A percentile compares a stretch with the other conserved stretches of the same genome.
Evolutionary conservation across 2,888 invertebrate species (phyloP).

Genomic region (Ryuthela nishihirai): DNA sequence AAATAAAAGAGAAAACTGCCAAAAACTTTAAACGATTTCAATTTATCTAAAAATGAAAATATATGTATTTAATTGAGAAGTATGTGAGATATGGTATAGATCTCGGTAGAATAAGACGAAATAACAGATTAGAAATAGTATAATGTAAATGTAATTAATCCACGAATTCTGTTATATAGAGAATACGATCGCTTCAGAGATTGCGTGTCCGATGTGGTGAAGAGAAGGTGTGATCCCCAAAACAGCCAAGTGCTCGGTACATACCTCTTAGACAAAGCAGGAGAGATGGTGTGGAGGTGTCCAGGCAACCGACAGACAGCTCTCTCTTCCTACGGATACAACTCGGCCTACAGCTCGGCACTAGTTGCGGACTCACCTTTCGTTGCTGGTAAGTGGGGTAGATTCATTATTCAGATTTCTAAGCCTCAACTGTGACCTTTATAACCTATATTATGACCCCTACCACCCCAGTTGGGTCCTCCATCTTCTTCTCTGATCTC

Average conservation of each 20-base stretch:
- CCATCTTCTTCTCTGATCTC: background rate
- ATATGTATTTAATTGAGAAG: background rate
- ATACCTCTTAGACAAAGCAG: slow-evolving; percentile 28
- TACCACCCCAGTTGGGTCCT: background rate
- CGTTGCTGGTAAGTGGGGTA: slow-evolving; percentile 6
- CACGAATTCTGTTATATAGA: background rate
- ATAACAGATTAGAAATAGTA: too few species aligned
- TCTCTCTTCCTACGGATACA: background rate
- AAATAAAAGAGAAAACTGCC: background rate
- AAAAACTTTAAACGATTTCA: too few species aligned
- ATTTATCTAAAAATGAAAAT: background rate
- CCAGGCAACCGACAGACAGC: slow-evolving; percentile 4
- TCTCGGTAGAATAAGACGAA: too few species aligned
- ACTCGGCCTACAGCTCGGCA: slow-evolving; percentile 19
- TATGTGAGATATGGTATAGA: background rate
- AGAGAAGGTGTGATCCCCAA: slow-evolving; percentile 14
- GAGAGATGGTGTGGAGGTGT: slow-evolving; percentile 31
- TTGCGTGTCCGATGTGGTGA: slow-evolving; percentile 23
- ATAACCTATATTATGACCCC: background rate
- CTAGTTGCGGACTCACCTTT: slow-evolving; percentile 17
- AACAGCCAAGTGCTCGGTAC: slow-evolving; percentile 18
- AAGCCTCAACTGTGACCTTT: too few species aligned
- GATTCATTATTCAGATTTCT: background rate
- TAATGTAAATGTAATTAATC: background rate
- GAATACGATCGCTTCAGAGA: slow-evolving; percentile 32